phyloP scores from a whole-genome alignment of 1,140 invertebrate species.

The Drosophila murphyi region DNA sequence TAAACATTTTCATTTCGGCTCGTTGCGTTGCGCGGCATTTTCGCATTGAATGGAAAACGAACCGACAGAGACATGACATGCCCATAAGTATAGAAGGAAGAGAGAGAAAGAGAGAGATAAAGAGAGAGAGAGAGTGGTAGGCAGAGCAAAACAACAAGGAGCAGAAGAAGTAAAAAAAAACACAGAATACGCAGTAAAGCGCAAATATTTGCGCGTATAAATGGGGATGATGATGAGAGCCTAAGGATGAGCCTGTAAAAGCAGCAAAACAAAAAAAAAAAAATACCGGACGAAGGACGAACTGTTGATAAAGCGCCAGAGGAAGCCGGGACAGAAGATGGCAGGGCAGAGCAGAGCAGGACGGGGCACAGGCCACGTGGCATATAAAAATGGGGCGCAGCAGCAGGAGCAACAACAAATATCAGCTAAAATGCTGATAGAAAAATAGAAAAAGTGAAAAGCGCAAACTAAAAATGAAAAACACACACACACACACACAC shows the following conservation, averaged over 20 bases:
- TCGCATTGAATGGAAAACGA: slow-evolving; percentile 63
- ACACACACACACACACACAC: background rate
- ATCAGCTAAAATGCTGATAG: background rate
- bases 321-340: background rate
- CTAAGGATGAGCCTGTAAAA: slow-evolving; percentile 45
- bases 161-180: slow-evolving; percentile 15
- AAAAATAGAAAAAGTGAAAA: slow-evolving; percentile 13
- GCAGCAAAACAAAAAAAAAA: slow-evolving; percentile 20
- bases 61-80: background rate
- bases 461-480: background rate
- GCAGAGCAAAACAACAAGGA: slow-evolving; percentile 42
- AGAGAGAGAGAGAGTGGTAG: slow-evolving; percentile 13
- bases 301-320: slow-evolving; percentile 13
- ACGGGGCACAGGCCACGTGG: slow-evolving; percentile 3
- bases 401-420: slow-evolving; percentile 7
- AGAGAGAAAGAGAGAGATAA: slow-evolving; percentile 3
- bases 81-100: background rate
- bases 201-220: slow-evolving; percentile 81
- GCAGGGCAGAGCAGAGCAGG: background rate
- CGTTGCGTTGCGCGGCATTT: slow-evolving; percentile 61
- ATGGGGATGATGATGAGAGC: slow-evolving; percentile 74
- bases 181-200: slow-evolving; percentile 69
- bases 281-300: background rate
- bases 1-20: slow-evolving; percentile 81
- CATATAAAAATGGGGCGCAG: slow-evolving; percentile 21